phyloP scores from a whole-genome alignment of 1,140 invertebrate species.

The Thaumetopoea pityocampa region DNA sequence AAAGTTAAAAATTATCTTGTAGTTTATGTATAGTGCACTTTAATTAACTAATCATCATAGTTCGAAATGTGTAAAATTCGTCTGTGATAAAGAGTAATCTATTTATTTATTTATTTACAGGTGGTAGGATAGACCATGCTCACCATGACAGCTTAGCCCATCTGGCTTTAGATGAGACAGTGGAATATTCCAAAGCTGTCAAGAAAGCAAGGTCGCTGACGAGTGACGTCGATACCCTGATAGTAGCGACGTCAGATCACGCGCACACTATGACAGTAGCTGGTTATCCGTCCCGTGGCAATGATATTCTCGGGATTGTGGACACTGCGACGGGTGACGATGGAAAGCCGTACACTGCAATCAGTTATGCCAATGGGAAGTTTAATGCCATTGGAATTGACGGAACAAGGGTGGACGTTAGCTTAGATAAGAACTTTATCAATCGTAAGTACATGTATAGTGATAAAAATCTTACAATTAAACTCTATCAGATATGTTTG shows the following conservation, averaged over 20 bases:
- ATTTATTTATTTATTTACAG: conserved; percentile 34
- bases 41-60: no score
- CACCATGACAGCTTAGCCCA: conserved; percentile 82
- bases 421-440: conserved; percentile 40
- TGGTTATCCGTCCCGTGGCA: conserved; percentile 83
- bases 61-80: no score
- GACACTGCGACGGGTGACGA: conserved; percentile 75
- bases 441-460: conserved; percentile 55
- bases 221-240: conserved; percentile 78
- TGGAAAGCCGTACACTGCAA: conserved; percentile 82
- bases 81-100: neutral
- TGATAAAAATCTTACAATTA: no score
- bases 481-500: no score
- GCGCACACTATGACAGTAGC: conserved; percentile 82
- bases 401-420: conserved; percentile 52
- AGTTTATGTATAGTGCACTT: no score
- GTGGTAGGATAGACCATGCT: conserved; percentile 84
- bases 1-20: no score
- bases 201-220: conserved; percentile 77
- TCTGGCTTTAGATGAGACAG: conserved; percentile 83
- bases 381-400: conserved; percentile 37
- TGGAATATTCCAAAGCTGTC: conserved; percentile 82
- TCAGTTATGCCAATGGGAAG: conserved; percentile 85
- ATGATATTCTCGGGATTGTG: conserved; percentile 79
- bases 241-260: conserved; percentile 84